Conservation (phyloP, 2,113 vertebrate species). For the Caranx ignobilis region DNA sequence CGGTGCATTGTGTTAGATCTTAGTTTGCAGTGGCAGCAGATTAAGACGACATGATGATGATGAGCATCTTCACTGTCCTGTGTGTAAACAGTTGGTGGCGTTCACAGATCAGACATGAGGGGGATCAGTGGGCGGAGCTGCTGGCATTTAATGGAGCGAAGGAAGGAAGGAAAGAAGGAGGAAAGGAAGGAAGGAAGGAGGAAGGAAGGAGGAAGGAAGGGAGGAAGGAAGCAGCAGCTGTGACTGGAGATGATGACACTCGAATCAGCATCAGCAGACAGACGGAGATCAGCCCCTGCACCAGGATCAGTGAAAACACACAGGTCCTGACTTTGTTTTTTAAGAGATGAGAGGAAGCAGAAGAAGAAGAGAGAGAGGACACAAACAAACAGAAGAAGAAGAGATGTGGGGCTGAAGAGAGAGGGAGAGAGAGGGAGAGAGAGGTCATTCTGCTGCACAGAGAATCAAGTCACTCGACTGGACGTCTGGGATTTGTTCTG, state of each 20-base stretch:
- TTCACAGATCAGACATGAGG: conserved; percentile 2
- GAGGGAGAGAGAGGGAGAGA: too few relatives aligned
- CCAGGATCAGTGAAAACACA: conserved; percentile 24
- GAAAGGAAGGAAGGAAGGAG: too few relatives aligned
- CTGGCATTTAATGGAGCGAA: neutral
- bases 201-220: too few relatives aligned
- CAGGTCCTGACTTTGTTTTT: neutral
- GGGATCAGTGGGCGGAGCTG: neutral
- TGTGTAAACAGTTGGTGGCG: conserved; percentile 9
- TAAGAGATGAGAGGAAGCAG: neutral
- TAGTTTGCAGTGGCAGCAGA: conserved; percentile 12
- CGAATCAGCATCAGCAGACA: conserved; percentile 15
- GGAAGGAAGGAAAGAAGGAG: neutral
- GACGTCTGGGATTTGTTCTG: too few relatives aligned
- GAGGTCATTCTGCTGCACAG: too few relatives aligned
- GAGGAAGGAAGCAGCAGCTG: neutral
- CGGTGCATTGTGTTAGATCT: conserved; percentile 12
- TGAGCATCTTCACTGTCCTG: neutral
- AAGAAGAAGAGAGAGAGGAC: too few relatives aligned
- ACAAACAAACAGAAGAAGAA: too few relatives aligned
- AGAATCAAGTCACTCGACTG: too few relatives aligned
- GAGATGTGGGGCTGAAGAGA: neutral
- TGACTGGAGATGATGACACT: neutral
- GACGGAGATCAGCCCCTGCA: neutral
- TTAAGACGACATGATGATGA: conserved; percentile 22